Base-by-base conservation (phyloP, 2,113 vertebrate species). In the Columba livia region DNA sequence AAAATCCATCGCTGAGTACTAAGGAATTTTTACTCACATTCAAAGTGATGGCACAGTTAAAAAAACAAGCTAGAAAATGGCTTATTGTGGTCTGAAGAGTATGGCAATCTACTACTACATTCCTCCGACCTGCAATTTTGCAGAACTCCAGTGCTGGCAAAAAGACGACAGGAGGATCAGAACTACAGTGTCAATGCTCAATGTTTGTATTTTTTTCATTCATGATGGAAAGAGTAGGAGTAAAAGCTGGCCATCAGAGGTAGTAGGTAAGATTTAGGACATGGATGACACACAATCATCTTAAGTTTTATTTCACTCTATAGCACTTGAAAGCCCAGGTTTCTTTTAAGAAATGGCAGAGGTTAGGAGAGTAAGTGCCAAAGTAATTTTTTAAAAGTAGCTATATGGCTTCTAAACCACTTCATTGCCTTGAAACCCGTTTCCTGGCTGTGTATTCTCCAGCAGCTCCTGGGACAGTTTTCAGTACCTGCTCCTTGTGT, bases 1-100 rank as follows among this genome's bases (percentile, higher is more conserved):
- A 89, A 93, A 94, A 80, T 82, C 72, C 36, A 47, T 57, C 40
- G 24, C 89, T 94, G 48, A 93, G 34, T 83, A 65, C 54, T 92
- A 74, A 87, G 91, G 95, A 97, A 75, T 93, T 90, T 83, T 95
- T 95, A 87, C 77, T 84, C 34, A 81, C 51, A 93, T 93, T 94
- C 78, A 72, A 56, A 80, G 28, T 34, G 79, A 95, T 87, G 40
- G 69, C 67, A n/a, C 17, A 83, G 32, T 56, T 24, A 78, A 75
- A 65, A 82, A 77, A 47, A 42, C 11, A 90, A 50, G 69, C 74
- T 71, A 67, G 94, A 88, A 86, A 88, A 88, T 84, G 67, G 36
- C 36, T 83, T 96, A 66, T 58, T 92, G 77, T 77, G 51, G 32
- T 25, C 79, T 66, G 88, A 78, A 87, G 80, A 89, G 53, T 47